Percentiles rank a stretch among this genome's conserved stretches.
Evolutionary conservation across 2,113 vertebrate species (phyloP).

Genomic region (Oreochromis aureus): DNA sequence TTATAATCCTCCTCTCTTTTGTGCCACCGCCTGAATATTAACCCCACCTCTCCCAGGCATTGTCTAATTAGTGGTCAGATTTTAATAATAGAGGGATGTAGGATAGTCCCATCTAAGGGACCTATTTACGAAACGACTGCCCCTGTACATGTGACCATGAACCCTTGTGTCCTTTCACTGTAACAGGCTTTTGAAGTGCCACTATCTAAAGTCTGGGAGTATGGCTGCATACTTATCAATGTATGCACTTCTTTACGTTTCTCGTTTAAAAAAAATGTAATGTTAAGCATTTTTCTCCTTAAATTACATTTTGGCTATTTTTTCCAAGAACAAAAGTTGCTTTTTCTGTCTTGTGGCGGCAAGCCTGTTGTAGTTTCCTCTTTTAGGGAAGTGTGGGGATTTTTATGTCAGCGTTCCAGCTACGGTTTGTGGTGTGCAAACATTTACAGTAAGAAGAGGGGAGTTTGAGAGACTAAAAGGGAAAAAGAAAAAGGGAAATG

Average conservation of each 20-base stretch:
- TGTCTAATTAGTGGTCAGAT: slow-evolving; percentile 17
- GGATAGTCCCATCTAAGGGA: neutral
- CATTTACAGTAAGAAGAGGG: neutral
- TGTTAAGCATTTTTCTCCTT: neutral
- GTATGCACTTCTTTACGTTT: neutral
- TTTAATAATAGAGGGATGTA: neutral
- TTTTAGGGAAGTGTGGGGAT: slow-evolving; percentile 9
- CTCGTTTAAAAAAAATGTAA: neutral
- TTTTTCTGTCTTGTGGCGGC: neutral
- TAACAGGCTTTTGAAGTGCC: neutral
- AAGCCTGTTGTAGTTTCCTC: neutral
- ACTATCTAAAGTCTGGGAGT: neutral
- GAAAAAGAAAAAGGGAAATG: neutral
- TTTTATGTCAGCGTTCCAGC: neutral
- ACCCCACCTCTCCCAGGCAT: neutral
- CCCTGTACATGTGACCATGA: neutral
- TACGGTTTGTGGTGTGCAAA: neutral
- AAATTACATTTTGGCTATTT: neutral
- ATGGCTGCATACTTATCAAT: neutral
- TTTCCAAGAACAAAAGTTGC: neutral
- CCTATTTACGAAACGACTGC: neutral
- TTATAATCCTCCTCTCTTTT: neutral
- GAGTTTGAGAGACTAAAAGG: neutral
- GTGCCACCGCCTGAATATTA: neutral
- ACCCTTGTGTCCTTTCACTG: neutral